phyloP scores from a whole-genome alignment of 2,113 vertebrate species.

The Lanius ludovicianus region DNA sequence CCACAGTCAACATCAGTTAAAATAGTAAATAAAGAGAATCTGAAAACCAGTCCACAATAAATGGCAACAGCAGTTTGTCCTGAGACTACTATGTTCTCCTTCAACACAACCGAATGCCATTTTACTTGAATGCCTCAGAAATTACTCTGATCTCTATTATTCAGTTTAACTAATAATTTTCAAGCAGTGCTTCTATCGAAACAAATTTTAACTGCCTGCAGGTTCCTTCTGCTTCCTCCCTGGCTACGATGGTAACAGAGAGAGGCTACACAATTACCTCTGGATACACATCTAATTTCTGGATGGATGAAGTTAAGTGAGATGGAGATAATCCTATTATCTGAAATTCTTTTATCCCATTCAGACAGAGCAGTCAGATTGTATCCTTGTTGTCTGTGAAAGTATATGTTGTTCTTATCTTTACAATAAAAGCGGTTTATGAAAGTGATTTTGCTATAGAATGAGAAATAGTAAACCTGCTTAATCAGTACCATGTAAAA shows the following conservation, averaged over 20 bases:
- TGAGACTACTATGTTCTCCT: not conserved
- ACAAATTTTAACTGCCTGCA: not conserved
- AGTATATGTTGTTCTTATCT: not conserved
- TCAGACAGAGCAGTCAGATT: not conserved
- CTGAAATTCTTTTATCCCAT: not conserved
- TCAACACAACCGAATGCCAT: not conserved
- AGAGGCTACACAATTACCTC: slow-evolving; percentile 1
- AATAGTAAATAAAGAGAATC: not conserved
- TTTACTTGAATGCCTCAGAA: slow-evolving; percentile 6
- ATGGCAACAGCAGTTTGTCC: not conserved
- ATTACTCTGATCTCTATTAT: not conserved
- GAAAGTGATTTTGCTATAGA: not conserved
- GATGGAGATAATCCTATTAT: slow-evolving; percentile 8
- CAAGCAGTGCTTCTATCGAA: not conserved
- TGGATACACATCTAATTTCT: slow-evolving; percentile 14
- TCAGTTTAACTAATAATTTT: slow-evolving; percentile 16
- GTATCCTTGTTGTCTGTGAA: not conserved
- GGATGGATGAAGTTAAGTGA: not conserved
- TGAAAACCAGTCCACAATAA: not conserved
- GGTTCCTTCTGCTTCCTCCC: not conserved
- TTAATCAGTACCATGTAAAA: not conserved
- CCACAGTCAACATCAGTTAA: not conserved
- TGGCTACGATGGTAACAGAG: not conserved
- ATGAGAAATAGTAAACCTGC: not conserved
- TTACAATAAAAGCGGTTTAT: not conserved